A percentile compares a stretch with the other conserved stretches of the same genome.
Evolutionary conservation across 1,140 invertebrate genomes (phyloP).

Genomic region (Trachymyrmex cornetzi): DNA sequence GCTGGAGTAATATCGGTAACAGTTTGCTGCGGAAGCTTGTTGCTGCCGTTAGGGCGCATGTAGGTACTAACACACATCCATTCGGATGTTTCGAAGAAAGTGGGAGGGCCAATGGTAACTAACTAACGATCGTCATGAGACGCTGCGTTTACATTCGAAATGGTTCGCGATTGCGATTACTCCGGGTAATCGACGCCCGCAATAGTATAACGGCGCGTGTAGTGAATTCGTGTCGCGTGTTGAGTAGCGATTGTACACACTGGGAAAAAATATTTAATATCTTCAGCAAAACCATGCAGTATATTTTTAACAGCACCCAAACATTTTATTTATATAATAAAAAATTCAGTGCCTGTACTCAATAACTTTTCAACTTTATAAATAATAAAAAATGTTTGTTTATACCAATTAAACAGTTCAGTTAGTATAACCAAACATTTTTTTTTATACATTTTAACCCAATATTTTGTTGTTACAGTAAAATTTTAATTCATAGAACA

Average conservation of each 20-base stretch:
- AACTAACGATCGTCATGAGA: conserved; percentile 67
- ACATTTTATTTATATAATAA: no score
- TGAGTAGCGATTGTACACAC: background rate
- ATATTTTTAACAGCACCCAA: no score
- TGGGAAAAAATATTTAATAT: no score
- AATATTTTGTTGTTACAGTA: no score
- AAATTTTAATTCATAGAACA: no score
- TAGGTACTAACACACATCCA: conserved; percentile 40
- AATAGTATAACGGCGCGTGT: background rate
- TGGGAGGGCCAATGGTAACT: background rate
- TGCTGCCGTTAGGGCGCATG: conserved; percentile 43
- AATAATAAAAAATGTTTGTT: no score
- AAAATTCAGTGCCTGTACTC: no score
- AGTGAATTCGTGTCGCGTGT: background rate
- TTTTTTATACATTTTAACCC: no score
- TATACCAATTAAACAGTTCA: no score
- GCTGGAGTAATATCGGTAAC: conserved; percentile 73
- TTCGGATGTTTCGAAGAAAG: conserved; percentile 41
- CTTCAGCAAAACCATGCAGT: no score
- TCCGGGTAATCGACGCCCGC: conserved; percentile 3
- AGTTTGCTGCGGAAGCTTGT: conserved; percentile 65
- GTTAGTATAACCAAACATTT: no score
- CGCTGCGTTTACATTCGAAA: conserved; percentile 8
- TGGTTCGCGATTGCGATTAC: background rate
- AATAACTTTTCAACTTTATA: no score